Conservation (phyloP, 2,888 invertebrate species). For the Noctua janthina region DNA sequence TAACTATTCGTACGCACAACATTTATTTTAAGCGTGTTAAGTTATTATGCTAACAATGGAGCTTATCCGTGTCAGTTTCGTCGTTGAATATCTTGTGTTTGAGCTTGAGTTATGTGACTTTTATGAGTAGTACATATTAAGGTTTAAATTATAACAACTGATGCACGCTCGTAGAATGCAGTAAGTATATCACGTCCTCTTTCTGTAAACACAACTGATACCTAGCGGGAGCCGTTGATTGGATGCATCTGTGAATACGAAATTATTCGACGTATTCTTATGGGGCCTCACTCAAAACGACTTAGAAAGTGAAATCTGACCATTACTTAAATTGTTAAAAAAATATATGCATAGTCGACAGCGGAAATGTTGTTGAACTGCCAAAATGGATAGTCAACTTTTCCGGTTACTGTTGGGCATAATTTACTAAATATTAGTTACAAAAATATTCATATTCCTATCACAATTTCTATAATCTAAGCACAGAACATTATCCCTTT, state of each 20-base stretch:
- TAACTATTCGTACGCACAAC: neutral
- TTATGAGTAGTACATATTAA: neutral
- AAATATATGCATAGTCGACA: neutral
- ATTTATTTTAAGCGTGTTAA: neutral
- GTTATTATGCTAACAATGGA: neutral
- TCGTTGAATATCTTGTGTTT: neutral
- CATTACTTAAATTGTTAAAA: neutral
- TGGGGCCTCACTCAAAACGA: neutral
- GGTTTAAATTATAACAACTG: neutral
- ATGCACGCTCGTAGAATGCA: neutral
- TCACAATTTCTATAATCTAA: constrained; percentile 14
- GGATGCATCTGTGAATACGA: neutral
- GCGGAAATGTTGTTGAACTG: neutral
- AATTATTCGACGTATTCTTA: neutral
- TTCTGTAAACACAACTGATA: neutral
- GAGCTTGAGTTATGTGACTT: neutral
- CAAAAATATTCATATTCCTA: neutral
- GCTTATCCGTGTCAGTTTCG: neutral
- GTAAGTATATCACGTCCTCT: neutral
- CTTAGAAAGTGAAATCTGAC: neutral
- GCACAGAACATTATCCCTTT: constrained; percentile 23
- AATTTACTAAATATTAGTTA: neutral
- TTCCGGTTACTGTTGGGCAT: too few relatives aligned
- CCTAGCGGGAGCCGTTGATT: neutral
- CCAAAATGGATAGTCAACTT: neutral